phyloP scores from a whole-genome alignment of 2,113 vertebrate genomes.

The Coturnix japonica region DNA sequence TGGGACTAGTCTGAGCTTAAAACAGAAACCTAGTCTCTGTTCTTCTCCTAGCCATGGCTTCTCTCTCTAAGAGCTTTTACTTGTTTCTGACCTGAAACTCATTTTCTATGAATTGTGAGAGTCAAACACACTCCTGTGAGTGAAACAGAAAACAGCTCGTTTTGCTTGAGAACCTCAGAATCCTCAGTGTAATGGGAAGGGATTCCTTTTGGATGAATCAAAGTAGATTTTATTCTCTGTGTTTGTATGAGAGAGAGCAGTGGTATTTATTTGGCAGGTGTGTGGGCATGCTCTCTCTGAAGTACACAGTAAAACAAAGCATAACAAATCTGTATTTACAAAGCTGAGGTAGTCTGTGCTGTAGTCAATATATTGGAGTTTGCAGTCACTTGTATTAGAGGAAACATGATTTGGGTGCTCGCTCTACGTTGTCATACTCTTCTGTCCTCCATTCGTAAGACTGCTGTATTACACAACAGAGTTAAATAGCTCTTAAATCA shows the following conservation, averaged over 20 bases:
- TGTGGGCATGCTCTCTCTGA: background rate
- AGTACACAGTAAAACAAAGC: constrained; percentile 15
- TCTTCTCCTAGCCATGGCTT: background rate
- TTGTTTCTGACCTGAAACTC: background rate
- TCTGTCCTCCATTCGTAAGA: background rate
- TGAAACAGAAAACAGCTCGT: background rate
- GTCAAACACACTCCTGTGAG: background rate
- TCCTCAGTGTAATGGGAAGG: background rate
- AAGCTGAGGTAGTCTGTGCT: constrained; percentile 23
- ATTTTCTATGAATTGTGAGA: background rate
- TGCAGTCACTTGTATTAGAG: background rate
- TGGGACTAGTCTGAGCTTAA: background rate
- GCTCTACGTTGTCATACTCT: background rate
- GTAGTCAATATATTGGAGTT: constrained; percentile 29
- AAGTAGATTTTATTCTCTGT: constrained; percentile 1
- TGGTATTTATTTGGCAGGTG: constrained; percentile 13
- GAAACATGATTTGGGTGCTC: background rate
- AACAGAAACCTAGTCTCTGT: background rate
- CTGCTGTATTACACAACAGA: background rate
- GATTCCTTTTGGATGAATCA: background rate
- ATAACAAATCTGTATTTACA: constrained; percentile 56
- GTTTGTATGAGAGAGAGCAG: background rate
- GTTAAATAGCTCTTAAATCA: background rate
- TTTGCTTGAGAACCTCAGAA: background rate
- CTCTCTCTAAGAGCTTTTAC: background rate